Percentiles rank a stretch among this genome's conserved stretches.
These are phyloP conservation scores for Eupithecia subumbrata DNA, from an alignment of 2,888 invertebrate genomes.

Conservation along the genomic window DNA sequence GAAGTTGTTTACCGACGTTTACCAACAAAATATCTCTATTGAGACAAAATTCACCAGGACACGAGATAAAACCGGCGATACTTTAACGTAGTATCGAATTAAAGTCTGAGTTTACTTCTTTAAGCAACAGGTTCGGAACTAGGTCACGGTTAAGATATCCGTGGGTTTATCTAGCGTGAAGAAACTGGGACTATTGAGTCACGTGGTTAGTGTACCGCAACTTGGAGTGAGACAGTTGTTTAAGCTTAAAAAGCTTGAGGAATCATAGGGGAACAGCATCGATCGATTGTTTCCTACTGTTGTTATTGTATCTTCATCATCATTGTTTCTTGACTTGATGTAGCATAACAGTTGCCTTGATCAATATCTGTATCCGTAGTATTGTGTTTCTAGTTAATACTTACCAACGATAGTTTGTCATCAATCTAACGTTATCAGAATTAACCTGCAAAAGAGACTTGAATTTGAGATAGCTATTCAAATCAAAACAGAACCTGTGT, in stretches of 20 bases:
- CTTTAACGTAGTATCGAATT: conserved; percentile 65
- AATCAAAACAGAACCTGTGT: not conserved
- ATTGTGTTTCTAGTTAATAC: not conserved
- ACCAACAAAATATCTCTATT: conserved; percentile 39
- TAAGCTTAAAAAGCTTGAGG: not conserved
- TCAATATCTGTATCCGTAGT: not conserved
- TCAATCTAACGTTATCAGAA: not conserved
- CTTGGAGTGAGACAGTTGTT: not conserved
- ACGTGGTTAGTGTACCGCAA: conserved; percentile 17
- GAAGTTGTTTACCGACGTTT: conserved; percentile 37
- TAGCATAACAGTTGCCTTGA: not conserved
- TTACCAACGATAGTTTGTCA: not conserved
- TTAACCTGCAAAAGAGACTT: not conserved
- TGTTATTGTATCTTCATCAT: not conserved
- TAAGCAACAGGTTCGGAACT: conserved; percentile 74
- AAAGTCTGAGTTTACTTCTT: conserved; percentile 58
- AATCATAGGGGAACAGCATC: not conserved
- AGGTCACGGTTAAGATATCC: conserved; percentile 43
- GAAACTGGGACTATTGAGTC: conserved; percentile 33
- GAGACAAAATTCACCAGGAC: conserved; percentile 32
- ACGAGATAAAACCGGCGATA: conserved; percentile 51
- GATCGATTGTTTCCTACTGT: not conserved
- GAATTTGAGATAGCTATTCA: not conserved
- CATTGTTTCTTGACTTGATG: not conserved
- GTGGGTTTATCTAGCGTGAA: conserved; percentile 41